Conservation (phyloP, 2,797 vertebrate species). For the Scolopax bukidnonensis region DNA sequence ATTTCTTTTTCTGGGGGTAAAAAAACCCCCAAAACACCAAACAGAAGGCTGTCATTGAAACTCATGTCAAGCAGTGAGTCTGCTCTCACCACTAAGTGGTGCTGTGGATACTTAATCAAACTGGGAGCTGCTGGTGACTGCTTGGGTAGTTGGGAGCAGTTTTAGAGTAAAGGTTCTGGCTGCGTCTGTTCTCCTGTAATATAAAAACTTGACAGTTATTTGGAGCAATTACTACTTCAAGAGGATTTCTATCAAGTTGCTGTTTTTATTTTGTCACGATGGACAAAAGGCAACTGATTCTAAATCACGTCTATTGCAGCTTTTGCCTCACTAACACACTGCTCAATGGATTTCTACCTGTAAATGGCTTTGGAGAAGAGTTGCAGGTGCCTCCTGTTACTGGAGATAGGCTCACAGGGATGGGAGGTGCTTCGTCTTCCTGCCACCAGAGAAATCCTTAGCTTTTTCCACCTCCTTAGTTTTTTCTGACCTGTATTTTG, state of each 20-base stretch:
- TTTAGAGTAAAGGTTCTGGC: neutral
- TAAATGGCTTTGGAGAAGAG: neutral
- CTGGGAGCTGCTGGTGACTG: neutral
- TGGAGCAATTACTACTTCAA: neutral
- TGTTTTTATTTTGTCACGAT: neutral
- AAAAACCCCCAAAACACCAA: neutral
- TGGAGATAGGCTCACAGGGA: neutral
- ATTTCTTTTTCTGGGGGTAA: accelerated
- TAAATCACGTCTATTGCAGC: neutral
- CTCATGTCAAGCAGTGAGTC: accelerated
- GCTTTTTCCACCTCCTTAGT: neutral
- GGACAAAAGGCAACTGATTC: neutral
- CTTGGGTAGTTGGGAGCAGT: accelerated
- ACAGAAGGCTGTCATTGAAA: neutral
- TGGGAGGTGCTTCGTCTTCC: neutral
- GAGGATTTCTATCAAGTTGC: neutral
- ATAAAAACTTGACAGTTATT: neutral
- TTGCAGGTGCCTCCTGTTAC: neutral
- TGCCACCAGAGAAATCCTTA: neutral
- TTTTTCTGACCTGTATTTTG: neutral
- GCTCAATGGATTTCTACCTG: neutral
- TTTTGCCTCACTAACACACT: neutral
- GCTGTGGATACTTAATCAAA: neutral
- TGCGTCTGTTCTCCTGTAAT: neutral
- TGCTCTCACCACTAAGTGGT: neutral